phyloP scores from a whole-genome alignment of 1,140 invertebrate species.

The Nephila pilipes region DNA sequence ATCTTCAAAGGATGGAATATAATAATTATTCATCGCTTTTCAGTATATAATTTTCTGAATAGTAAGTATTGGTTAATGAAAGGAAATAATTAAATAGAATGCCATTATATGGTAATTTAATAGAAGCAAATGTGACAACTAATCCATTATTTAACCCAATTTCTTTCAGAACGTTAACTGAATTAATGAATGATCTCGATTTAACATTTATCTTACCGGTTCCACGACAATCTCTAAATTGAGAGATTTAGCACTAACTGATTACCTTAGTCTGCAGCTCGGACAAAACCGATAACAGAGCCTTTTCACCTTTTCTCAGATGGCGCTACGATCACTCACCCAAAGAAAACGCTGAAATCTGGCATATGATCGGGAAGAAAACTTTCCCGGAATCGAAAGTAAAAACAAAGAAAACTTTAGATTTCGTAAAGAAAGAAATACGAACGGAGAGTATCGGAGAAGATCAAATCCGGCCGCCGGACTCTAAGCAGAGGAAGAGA shows the following conservation, averaged over 20 bases:
- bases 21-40: no score
- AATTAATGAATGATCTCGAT: no score
- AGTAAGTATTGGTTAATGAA: no score
- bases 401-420: not conserved
- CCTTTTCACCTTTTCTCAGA: not conserved
- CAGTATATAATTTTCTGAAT: no score
- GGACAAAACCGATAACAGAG: not conserved
- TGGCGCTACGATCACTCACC: not conserved
- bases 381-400: not conserved
- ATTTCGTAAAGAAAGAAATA: not conserved
- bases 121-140: no score
- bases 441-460: constrained; percentile 17
- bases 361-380: not conserved
- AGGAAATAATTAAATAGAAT: no score
- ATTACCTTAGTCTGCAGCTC: not conserved
- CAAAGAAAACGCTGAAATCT: not conserved
- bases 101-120: no score
- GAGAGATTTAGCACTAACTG: not conserved
- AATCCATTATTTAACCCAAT: no score
- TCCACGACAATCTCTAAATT: no score
- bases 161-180: no score
- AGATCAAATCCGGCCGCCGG: not conserved
- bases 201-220: no score
- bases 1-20: no score
- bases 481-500: not conserved